Evolutionary conservation across 2,797 vertebrate genomes (phyloP).

Genomic region (Astyanax mexicanus): DNA sequence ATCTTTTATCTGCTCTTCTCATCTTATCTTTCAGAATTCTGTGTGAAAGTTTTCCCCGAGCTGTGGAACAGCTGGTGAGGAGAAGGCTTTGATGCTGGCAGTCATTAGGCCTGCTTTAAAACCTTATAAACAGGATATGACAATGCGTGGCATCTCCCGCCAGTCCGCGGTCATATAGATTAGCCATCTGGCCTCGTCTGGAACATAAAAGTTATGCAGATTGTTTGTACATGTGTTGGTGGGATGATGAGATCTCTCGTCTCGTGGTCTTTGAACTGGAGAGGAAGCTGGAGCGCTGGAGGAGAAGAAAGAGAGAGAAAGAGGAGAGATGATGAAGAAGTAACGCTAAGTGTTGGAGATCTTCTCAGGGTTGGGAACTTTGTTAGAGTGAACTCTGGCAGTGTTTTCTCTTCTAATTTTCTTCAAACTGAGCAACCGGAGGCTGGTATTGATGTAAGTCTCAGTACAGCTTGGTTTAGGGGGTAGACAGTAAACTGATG

Average conservation of each 20-base stretch:
- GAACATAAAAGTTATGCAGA: constrained; percentile 38
- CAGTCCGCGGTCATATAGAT: constrained; percentile 2
- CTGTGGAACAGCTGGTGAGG: constrained; percentile 26
- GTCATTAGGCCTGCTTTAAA: constrained; percentile 38
- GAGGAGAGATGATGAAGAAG: not conserved
- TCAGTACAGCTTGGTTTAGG: no score
- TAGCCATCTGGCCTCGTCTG: constrained; percentile 28
- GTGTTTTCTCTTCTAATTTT: no score
- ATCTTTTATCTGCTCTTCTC: constrained; percentile 41
- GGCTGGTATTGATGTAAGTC: no score
- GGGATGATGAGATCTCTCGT: not conserved
- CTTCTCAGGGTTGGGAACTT: not conserved
- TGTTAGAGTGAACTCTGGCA: no score
- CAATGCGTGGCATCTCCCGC: constrained; percentile 1
- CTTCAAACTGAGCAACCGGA: no score
- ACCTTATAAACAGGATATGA: constrained; percentile 25
- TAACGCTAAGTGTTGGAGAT: not conserved
- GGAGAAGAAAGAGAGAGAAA: not conserved
- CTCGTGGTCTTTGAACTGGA: constrained; percentile 6
- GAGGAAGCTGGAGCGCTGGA: not conserved
- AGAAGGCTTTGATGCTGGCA: constrained; percentile 37
- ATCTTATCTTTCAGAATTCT: constrained; percentile 22
- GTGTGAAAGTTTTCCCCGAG: constrained; percentile 16
- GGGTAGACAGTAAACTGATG: no score
- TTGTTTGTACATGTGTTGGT: constrained; percentile 3